Conservation (phyloP, 2,888 invertebrate genomes). For the Altica lythri region DNA sequence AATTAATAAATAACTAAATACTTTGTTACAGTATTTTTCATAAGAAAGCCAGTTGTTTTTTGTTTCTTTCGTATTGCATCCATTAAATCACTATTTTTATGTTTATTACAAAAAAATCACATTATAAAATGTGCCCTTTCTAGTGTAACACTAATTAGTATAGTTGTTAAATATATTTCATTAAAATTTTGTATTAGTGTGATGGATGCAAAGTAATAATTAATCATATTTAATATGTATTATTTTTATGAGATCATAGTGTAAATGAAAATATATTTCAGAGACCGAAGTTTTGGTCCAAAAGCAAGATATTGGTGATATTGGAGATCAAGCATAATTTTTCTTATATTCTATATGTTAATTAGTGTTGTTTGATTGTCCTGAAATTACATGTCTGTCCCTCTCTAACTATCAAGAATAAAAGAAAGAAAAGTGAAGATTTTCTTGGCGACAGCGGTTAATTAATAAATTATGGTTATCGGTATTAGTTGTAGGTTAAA, state of each 20-base stretch:
- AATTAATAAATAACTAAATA: too few species aligned
- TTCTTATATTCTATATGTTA: not conserved
- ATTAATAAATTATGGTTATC: constrained; percentile 9
- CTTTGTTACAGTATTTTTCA: too few species aligned
- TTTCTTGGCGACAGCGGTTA: not conserved
- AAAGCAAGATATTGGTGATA: constrained; percentile 6
- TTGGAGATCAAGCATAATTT: constrained; percentile 9
- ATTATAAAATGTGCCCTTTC: too few species aligned
- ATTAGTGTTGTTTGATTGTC: not conserved
- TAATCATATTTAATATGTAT: too few species aligned
- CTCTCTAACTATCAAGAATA: not conserved
- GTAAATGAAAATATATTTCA: constrained; percentile 17
- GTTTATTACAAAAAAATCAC: too few species aligned
- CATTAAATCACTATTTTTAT: too few species aligned
- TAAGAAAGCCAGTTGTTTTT: too few species aligned
- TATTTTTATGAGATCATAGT: not conserved
- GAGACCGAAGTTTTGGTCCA: not conserved
- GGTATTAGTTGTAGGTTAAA: constrained; percentile 3
- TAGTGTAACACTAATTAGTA: too few species aligned
- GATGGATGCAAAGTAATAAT: too few species aligned
- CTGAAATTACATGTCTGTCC: constrained; percentile 6
- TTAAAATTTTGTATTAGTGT: too few species aligned
- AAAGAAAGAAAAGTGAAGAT: not conserved
- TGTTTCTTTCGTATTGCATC: too few species aligned
- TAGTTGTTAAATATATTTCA: too few species aligned